Base-by-base conservation (phyloP, 2,888 invertebrate species). In the Ormyrus pomaceus region DNA sequence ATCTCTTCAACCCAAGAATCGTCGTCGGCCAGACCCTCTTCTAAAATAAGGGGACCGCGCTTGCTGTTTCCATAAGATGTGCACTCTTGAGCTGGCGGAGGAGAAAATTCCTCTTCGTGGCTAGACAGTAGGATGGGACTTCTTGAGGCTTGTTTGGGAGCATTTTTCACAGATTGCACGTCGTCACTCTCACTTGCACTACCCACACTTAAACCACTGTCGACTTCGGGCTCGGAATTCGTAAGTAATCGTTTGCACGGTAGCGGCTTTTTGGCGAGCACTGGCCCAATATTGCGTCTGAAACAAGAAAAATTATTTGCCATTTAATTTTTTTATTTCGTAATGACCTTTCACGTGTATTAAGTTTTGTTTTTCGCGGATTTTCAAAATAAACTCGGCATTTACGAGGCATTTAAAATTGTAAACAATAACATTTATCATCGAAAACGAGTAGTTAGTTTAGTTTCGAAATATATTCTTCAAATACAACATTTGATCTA, bases 1-100 rank as follows among this genome's bases (percentile, higher is more conserved):
- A 96, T 93, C 90, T 97, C 96, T 91, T 97, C 97, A 83, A 97
- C 96, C 97, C 97, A 97, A 82, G 96, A 96, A 89, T 97, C 97
- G 91, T 97, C 96, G 88, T 97, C 97, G 71, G 97, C 96, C 79
- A 96, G 92, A 83, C 96, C 96, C 91, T 97, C 96, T 91, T 96
- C 96, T 83, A 96, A 93, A 86, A 95, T 95, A 82, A 95, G 94
- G 75, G 82, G 82, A 74, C 84, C 95, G 86, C 95, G 93, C 87
- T 94, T 94, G 34, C 2, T 34, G 34, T 2, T 4, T 34, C 34
- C 34, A 11, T 62, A 68, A 2, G 9, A 82, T 34, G 69, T 80
- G 76, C 55, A 82, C 70, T 84, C 84, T 45, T 51, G 55, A 5
- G 19, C 3, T n/a, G 56, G 0, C 75, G 83, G 79, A 70, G 82